A percentile compares a stretch with the other conserved stretches of the same genome.
These are phyloP conservation scores for Aegypius monachus DNA, from an alignment of 2,113 vertebrate species.

Conservation along the genomic window DNA sequence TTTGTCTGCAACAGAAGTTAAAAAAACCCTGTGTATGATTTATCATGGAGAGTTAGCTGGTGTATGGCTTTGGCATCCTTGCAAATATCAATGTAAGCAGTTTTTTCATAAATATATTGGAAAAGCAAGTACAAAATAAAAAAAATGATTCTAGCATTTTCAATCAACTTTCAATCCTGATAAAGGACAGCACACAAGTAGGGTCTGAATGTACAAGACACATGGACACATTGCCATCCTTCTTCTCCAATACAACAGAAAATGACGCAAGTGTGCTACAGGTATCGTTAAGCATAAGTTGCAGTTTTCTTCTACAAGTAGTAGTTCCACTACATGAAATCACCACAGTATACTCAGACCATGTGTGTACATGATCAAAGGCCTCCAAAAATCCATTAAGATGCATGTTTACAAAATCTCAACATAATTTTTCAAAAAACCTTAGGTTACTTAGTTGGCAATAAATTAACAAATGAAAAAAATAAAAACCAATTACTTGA, in stretches of 20 bases:
- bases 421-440: neutral
- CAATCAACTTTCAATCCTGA: neutral
- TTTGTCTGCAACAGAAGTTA: constrained; percentile 42
- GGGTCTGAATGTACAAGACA: neutral
- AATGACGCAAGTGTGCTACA: fast-evolving
- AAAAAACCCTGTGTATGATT: neutral
- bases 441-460: neutral
- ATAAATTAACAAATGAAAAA: neutral
- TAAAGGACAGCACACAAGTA: neutral
- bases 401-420: neutral
- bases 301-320: neutral
- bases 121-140: neutral
- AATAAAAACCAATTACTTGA: neutral
- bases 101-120: neutral
- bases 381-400: neutral
- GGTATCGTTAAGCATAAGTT: neutral
- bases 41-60: neutral
- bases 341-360: neutral
- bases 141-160: neutral
- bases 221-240: neutral
- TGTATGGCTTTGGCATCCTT: neutral
- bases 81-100: neutral
- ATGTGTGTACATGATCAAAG: neutral
- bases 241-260: neutral
- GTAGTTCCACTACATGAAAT: neutral